Evolutionary conservation across 2,888 invertebrate genomes (phyloP), one percentile per base, ranked within the genome.

Genomic region (Dione vanillae): DNA sequence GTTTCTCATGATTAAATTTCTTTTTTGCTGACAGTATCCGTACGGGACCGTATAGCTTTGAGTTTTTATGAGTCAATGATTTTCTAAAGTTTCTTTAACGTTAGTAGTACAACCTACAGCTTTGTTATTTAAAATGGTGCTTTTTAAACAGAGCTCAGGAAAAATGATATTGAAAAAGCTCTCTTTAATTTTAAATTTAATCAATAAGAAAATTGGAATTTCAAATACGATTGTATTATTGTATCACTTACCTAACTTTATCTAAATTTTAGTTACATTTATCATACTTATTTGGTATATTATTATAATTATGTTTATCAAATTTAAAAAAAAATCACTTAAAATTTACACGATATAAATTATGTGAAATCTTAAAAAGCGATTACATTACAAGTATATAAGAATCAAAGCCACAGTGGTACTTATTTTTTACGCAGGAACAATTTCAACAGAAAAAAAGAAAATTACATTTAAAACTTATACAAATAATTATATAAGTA

Each of bases 1-100:
- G 91, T 93, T 93, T 93, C 93, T 91, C 92, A 92, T 93, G 91
- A 92, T 92, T 93, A 92, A 92, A 89, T 92, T 92, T 91, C 91
- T 92, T 92, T 92, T 91, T 91, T 88, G 88, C 87, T 83, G 78
- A 90, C 89, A 90, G 88, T 91, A 81, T 84, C 86, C 86, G 87
- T 85, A 87, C 82, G 85, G 82, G 83, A 6, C 19, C 49, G 11
- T 86, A 83, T 85, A 83, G 35, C 80, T 87, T 89, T 11, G 37
- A 56, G 49, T 74, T 74, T 68, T 52, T 69, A 69, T 72, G 72
- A 64, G 47, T 41, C 20, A 45, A 65, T 59, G 65, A 56, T 59
- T 66, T 61, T 45, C 37, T 66, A 52, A 37, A 45, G n/a, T 61
- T 35, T 35, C 61, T 14, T 27, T n/a, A n/a, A 45, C 6, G 27